phyloP scores from a whole-genome alignment of 2,113 vertebrate genomes.

The Tursiops truncatus region DNA sequence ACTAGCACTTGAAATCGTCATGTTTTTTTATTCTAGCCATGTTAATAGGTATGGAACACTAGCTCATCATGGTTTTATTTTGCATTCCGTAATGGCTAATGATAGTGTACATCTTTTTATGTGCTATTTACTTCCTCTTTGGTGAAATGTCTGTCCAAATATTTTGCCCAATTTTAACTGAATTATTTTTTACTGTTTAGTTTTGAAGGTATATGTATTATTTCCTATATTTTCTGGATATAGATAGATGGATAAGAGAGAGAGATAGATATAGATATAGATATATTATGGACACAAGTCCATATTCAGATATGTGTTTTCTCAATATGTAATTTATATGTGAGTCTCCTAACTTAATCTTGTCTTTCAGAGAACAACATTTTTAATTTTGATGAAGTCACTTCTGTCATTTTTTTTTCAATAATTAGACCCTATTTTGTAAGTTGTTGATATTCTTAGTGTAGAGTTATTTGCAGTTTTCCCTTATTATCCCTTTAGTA shows the following conservation, averaged over 20 bases:
- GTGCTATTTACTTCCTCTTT: background rate
- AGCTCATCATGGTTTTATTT: accelerated
- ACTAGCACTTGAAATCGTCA: background rate
- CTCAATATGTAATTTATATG: accelerated
- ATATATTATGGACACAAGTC: too few relatives aligned
- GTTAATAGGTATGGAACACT: accelerated
- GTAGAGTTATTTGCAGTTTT: accelerated
- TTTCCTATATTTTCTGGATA: too few relatives aligned
- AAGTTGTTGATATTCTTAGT: background rate
- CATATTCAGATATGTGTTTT: background rate
- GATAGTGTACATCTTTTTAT: background rate
- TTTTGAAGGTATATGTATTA: background rate
- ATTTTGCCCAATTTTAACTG: background rate
- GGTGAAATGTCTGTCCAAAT: background rate
- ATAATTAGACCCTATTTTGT: accelerated
- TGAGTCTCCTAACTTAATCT: background rate
- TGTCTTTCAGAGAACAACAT: background rate
- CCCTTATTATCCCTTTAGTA: accelerated
- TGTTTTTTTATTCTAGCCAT: accelerated
- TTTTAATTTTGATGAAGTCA: background rate
- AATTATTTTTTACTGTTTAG: background rate
- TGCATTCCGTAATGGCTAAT: background rate
- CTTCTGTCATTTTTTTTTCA: background rate
- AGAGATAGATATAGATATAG: too few relatives aligned
- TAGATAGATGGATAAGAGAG: too few relatives aligned